Evolutionary conservation across 2,888 invertebrate species (phyloP).

Genomic region (Helicoverpa assulta): DNA sequence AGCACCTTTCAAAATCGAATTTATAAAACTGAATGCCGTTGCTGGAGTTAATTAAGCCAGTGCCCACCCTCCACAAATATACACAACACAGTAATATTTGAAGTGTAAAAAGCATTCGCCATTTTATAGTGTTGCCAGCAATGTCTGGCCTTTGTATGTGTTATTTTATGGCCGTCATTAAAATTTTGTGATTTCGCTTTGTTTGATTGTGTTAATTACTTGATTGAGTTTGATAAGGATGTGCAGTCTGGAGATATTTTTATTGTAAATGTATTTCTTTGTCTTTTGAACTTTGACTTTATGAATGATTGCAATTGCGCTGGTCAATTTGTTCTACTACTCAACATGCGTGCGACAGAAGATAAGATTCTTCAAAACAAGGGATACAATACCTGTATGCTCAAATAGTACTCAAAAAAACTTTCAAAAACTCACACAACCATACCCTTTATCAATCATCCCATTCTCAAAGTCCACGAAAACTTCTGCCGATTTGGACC

Average conservation of each 20-base stretch:
- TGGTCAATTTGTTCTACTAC: too few relatives aligned
- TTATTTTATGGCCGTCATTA: slow-evolving; percentile 44
- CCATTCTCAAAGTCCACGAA: slow-evolving; percentile 31
- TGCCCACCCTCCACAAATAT: slow-evolving; percentile 60
- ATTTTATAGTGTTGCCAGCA: slow-evolving; percentile 50
- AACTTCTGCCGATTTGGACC: slow-evolving; percentile 30
- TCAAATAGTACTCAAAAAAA: slow-evolving; percentile 11
- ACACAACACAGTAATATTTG: slow-evolving; percentile 60
- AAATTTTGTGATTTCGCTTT: slow-evolving; percentile 34
- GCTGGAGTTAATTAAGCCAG: slow-evolving; percentile 69
- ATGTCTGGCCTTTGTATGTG: slow-evolving; percentile 43
- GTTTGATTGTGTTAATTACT: slow-evolving; percentile 26
- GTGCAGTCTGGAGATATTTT: background rate
- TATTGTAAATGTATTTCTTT: background rate
- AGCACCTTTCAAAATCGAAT: slow-evolving; percentile 65
- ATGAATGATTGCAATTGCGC: too few relatives aligned
- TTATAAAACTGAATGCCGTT: slow-evolving; percentile 65
- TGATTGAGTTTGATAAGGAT: slow-evolving; percentile 8
- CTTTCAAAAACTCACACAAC: slow-evolving; percentile 12
- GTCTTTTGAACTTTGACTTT: background rate
- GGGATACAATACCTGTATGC: slow-evolving; percentile 1
- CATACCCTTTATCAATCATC: slow-evolving; percentile 30
- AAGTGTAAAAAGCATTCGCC: slow-evolving; percentile 57
- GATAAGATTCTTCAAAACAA: too few relatives aligned
- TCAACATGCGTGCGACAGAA: too few relatives aligned